These are phyloP conservation scores for Lasioglossum lativentre DNA, from an alignment of 2,888 invertebrate species.

Conservation along the genomic window DNA sequence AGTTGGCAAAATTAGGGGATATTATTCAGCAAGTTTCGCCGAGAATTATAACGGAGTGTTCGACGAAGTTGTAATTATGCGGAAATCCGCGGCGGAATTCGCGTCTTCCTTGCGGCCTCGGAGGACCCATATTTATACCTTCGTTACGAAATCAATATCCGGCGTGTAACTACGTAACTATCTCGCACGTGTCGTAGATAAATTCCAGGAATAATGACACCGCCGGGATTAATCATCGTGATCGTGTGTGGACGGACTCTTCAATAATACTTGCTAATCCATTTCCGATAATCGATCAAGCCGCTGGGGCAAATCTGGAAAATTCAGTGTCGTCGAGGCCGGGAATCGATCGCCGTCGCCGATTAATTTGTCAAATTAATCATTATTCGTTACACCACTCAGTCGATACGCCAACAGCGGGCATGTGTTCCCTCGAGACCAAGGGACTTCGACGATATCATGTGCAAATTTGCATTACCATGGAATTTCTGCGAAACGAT, in stretches of 20 bases:
- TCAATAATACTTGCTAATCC: conserved; percentile 15
- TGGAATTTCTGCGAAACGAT: background rate
- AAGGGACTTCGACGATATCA: background rate
- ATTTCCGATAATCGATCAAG: conserved; percentile 10
- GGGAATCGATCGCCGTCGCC: background rate
- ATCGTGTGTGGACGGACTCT: background rate
- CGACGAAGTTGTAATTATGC: background rate
- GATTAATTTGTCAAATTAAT: background rate
- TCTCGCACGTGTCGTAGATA: background rate
- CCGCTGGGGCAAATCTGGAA: background rate
- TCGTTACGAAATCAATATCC: conserved; percentile 9
- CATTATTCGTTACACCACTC: background rate
- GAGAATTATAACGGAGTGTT: background rate
- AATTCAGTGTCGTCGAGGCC: background rate
- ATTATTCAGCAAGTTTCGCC: background rate
- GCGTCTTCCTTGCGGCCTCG: background rate
- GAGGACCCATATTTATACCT: background rate
- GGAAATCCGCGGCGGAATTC: background rate
- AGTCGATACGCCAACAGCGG: background rate
- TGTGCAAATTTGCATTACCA: background rate
- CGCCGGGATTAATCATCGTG: background rate
- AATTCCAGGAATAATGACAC: background rate
- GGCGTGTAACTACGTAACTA: background rate
- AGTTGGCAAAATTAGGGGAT: background rate
- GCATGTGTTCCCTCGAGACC: background rate